Conservation (phyloP, 1,140 invertebrate genomes). For the Potamilus streckersoni region DNA sequence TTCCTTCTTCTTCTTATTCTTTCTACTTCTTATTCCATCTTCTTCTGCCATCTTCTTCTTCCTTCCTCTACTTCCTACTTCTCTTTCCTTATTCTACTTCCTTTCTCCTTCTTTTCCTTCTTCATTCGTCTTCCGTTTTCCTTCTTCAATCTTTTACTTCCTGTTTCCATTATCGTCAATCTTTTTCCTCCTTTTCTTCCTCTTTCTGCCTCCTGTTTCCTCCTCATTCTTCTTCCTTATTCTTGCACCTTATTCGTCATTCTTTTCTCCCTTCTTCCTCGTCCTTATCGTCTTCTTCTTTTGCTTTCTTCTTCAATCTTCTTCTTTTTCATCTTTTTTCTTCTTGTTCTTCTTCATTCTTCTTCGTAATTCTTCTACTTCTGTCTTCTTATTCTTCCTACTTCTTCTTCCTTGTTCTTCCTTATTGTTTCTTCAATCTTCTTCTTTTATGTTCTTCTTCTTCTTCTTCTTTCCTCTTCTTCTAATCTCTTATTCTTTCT, state of each 20-base stretch:
- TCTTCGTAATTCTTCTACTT: no score
- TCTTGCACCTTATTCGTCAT: no score
- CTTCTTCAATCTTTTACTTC: background rate
- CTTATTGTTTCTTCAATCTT: no score
- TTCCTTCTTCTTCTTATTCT: background rate
- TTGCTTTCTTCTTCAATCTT: no score
- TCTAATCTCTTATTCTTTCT: background rate
- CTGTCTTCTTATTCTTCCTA: no score
- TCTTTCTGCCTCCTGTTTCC: background rate
- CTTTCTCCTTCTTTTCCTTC: background rate
- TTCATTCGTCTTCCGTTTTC: background rate
- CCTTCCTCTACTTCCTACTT: background rate
- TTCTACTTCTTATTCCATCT: background rate
- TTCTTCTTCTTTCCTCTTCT: no score
- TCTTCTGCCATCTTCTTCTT: background rate
- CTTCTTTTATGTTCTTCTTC: no score
- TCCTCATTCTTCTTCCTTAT: background rate
- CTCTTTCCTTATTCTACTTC: background rate
- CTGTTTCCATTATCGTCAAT: background rate
- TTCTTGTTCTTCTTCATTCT: no score
- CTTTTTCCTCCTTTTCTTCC: background rate
- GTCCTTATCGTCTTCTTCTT: no score
- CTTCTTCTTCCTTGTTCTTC: no score
- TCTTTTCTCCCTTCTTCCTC: no score
- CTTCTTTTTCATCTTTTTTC: no score